Base-by-base conservation (phyloP, 2,113 vertebrate species). In the Cyrtonyx montezumae region DNA sequence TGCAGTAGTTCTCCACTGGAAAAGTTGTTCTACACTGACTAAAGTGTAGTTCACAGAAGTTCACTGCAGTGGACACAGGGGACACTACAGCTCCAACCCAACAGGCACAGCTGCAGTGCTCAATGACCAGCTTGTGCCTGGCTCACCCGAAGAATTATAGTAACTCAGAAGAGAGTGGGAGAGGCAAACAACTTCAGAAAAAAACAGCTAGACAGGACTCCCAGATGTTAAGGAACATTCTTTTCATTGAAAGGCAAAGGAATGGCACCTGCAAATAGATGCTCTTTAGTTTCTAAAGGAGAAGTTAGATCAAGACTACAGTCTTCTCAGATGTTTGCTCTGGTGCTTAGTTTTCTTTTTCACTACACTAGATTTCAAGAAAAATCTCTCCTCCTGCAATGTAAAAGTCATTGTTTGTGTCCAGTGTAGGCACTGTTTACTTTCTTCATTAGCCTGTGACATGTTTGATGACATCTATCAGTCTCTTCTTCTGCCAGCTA, bases 31-130 rank as follows among this genome's bases (percentile, higher is more conserved):
- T n/a, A n/a, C n/a, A n/a, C n/a, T 70, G 40, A 85, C 13, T 22
- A 56, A 66, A 75, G 1, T 0, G 0, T 10, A 14, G 40, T 1
- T 62, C 25, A 71, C 30, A 36, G 16, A 42, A 71, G n/a, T 19
- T n/a, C 55, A 15, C 51, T 58, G 21, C 61, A 74, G 40, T 55
- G 45, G 34, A 25, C 32, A 53, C 0, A 0, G 26, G 6, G 20
- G 7, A 40, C 55, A 19, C 18, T 45, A 11, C 11, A 68, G 28
- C 20, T 63, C n/a, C n/a, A 45, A 86, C 43, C 4, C 6, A 43
- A 82, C 16, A 83, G 36, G 25, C 36, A 71, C 12, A 62, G 2
- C 8, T 59, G 23, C 17, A 61, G 25, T 32, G 16, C 23, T 34
- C 63, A 56, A 21, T 55, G n/a, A 42, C 5, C 51, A 76, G 10